Evolutionary conservation across 1,140 invertebrate species (phyloP).

Genomic region (Drosophila sechellia): DNA sequence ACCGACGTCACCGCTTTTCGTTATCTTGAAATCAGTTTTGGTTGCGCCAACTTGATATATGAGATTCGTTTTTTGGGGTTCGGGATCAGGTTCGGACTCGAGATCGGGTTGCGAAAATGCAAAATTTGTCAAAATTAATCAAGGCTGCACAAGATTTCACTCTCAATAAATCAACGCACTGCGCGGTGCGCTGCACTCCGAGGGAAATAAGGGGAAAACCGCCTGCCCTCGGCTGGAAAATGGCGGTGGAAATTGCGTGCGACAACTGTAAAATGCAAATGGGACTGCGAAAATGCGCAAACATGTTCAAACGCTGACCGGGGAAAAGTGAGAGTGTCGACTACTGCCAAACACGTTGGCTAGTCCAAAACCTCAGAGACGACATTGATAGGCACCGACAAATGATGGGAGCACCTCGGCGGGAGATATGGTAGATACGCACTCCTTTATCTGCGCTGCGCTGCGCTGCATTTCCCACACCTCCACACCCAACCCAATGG

Average conservation of each 20-base stretch:
- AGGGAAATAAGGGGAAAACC: conserved; percentile 22
- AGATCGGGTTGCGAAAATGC: conserved; percentile 31
- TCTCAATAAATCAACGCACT: conserved; percentile 73
- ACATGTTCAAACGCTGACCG: conserved; percentile 43
- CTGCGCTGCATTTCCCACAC: conserved; percentile 16
- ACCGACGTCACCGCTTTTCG: conserved; percentile 27
- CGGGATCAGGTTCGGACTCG: conserved; percentile 24
- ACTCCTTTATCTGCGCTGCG: neutral
- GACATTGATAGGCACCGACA: conserved; percentile 55
- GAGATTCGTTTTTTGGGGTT: conserved; percentile 16
- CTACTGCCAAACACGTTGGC: conserved; percentile 48
- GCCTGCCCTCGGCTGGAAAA: conserved; percentile 58
- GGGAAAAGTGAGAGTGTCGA: conserved; percentile 64
- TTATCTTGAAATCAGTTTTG: conserved; percentile 29
- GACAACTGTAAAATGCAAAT: conserved; percentile 69
- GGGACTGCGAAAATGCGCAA: conserved; percentile 34
- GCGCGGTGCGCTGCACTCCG: conserved; percentile 9
- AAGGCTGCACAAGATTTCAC: conserved; percentile 70
- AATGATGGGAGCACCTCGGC: conserved; percentile 26
- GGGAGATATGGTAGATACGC: neutral
- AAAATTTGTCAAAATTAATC: conserved; percentile 82
- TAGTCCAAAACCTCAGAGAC: conserved; percentile 21
- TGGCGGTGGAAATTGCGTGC: conserved; percentile 63
- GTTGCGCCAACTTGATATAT: conserved; percentile 30
- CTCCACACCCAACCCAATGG: conserved; percentile 9